Conservation (phyloP, 2,113 vertebrate genomes). For the Microcebus griseorufus region DNA sequence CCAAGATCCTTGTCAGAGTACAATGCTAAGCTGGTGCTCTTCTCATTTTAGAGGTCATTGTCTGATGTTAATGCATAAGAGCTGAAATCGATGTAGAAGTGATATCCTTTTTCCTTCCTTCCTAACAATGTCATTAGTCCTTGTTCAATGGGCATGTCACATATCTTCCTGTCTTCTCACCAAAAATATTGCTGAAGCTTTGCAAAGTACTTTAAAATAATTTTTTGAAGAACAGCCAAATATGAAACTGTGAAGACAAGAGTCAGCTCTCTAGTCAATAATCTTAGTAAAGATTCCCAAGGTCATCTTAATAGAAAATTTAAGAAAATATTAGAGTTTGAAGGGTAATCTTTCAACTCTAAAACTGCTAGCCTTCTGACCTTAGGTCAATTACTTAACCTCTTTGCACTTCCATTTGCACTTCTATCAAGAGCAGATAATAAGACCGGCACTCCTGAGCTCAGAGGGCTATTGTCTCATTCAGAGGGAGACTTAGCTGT, state of each 20-base stretch:
- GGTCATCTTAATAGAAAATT: slow-evolving; percentile 39
- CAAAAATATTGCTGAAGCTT: slow-evolving; percentile 55
- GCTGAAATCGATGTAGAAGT: neutral
- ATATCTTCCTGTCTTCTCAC: slow-evolving; percentile 40
- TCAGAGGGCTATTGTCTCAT: neutral
- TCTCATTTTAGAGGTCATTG: slow-evolving; percentile 54
- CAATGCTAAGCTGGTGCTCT: neutral
- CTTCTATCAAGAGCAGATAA: neutral
- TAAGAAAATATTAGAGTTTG: slow-evolving; percentile 28
- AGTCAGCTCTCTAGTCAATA: slow-evolving; percentile 8
- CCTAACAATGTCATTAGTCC: slow-evolving; percentile 65
- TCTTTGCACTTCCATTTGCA: neutral
- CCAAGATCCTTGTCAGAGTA: neutral
- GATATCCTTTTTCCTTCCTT: slow-evolving; percentile 30
- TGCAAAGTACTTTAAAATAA: slow-evolving; percentile 52
- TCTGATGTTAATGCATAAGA: slow-evolving; percentile 38
- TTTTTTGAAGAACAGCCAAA: slow-evolving; percentile 67
- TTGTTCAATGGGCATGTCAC: slow-evolving; percentile 62
- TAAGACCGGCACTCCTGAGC: neutral
- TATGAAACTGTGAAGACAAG: slow-evolving; percentile 1
- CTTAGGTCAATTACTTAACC: neutral
- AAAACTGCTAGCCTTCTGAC: slow-evolving; percentile 26
- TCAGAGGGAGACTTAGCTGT: neutral
- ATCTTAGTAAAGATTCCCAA: slow-evolving; percentile 3
- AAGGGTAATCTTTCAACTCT: neutral